Percentiles rank a stretch among this genome's conserved stretches.
These are phyloP conservation scores for Oplegnathus fasciatus DNA, from an alignment of 2,113 vertebrate genomes.

Conservation along the genomic window DNA sequence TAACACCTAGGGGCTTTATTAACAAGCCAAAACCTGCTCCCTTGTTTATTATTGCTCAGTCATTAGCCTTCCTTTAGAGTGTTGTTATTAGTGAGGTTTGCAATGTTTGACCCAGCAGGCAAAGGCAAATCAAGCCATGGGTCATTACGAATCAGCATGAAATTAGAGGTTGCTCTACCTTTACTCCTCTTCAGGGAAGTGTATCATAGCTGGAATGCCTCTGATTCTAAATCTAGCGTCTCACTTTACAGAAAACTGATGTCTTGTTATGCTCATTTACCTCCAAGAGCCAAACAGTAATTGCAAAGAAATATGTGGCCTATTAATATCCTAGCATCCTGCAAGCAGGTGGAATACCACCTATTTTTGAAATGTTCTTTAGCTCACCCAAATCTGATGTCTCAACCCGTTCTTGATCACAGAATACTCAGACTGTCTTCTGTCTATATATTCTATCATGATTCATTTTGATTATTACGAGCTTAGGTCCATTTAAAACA, in stretches of 20 bases:
- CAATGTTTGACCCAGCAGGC: conserved; percentile 43
- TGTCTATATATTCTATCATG: neutral
- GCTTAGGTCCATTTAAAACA: neutral
- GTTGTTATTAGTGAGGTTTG: conserved; percentile 32
- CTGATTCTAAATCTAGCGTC: conserved; percentile 21
- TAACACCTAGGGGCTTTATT: neutral
- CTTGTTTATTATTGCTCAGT: conserved; percentile 29
- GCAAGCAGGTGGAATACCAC: conserved; percentile 7
- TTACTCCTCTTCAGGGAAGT: conserved; percentile 23
- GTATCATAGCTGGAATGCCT: conserved; percentile 16
- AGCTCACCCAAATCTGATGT: neutral
- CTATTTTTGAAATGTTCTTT: conserved; percentile 10
- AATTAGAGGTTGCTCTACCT: conserved; percentile 50
- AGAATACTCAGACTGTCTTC: neutral
- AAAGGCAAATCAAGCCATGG: conserved; percentile 43
- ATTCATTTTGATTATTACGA: neutral
- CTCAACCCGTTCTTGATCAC: too few species aligned
- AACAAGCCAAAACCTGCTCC: neutral
- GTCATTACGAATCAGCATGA: conserved; percentile 61
- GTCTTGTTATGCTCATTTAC: conserved; percentile 34
- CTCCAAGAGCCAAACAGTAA: conserved; percentile 5
- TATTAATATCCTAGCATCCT: conserved; percentile 12
- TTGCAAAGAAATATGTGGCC: conserved; percentile 22
- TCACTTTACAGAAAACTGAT: conserved; percentile 6
- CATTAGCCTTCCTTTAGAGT: conserved; percentile 35